These are phyloP conservation scores for Ptychadena robeensis DNA, from an alignment of 2,797 vertebrate genomes.

Conservation along the genomic window DNA sequence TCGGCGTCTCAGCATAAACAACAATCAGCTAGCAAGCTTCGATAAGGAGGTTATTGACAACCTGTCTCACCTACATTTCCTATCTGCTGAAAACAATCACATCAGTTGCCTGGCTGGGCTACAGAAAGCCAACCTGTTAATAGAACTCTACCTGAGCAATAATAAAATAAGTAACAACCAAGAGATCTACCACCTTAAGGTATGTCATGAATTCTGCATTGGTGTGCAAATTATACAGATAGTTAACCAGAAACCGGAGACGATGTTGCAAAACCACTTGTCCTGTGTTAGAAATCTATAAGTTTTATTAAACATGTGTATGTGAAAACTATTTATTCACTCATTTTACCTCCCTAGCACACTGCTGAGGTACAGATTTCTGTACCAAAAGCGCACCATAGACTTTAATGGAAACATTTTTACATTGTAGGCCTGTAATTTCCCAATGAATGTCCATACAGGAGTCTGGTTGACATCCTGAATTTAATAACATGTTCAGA, in stretches of 20 bases:
- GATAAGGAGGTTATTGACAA: constrained; percentile 76
- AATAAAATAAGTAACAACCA: constrained; percentile 81
- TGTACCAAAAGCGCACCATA: too few relatives aligned
- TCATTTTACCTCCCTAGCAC: too few relatives aligned
- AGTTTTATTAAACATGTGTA: too few relatives aligned
- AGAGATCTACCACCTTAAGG: constrained; percentile 86
- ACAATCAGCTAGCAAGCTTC: constrained; percentile 79
- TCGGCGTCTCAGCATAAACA: constrained; percentile 81
- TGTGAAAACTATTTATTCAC: too few relatives aligned
- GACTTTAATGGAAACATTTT: too few relatives aligned
- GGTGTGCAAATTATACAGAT: background rate
- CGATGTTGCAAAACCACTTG: too few relatives aligned
- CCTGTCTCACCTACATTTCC: constrained; percentile 79
- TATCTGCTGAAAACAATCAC: constrained; percentile 84
- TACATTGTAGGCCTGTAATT: too few relatives aligned
- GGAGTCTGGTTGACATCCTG: too few relatives aligned
- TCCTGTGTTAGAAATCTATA: too few relatives aligned
- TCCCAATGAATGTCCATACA: too few relatives aligned
- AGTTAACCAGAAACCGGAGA: background rate
- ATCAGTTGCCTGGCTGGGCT: constrained; percentile 81
- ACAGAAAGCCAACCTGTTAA: constrained; percentile 77
- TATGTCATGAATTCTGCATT: constrained; percentile 50
- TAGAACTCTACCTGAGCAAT: constrained; percentile 83
- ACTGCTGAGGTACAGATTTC: too few relatives aligned
- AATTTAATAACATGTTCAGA: too few relatives aligned